Conservation (phyloP, 2,888 invertebrate genomes). For the Xiphydria camelus region DNA sequence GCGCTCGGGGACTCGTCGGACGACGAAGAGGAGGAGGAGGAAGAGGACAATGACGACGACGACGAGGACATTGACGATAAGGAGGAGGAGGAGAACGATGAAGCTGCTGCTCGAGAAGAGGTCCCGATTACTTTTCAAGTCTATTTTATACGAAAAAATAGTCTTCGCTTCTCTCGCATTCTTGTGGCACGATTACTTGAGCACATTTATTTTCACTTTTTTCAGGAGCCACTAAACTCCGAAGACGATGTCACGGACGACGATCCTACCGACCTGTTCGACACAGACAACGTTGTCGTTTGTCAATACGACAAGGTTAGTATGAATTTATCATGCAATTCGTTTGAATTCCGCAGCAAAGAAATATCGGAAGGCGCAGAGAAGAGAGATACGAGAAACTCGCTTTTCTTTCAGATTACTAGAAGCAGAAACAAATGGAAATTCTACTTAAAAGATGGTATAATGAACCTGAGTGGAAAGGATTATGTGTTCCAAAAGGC, state of each 20-base stretch:
- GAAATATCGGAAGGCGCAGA: no score
- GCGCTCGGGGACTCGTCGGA: conserved; percentile 70
- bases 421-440: conserved; percentile 99
- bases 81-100: conserved; percentile 58
- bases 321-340: conserved; percentile 5
- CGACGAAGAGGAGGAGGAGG: conserved; percentile 79
- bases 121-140: conserved; percentile 26
- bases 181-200: neutral
- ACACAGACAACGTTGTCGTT: conserved; percentile 98
- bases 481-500: conserved; percentile 99
- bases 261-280: conserved; percentile 92
- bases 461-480: conserved; percentile 97
- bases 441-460: conserved; percentile 93
- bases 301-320: conserved; percentile 98
- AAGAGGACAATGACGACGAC: conserved; percentile 59
- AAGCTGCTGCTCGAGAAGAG: conserved; percentile 53
- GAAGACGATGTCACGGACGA: conserved; percentile 98
- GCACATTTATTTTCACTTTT: conserved; percentile 12
- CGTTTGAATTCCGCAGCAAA: no score
- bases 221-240: conserved; percentile 90
- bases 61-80: conserved; percentile 60
- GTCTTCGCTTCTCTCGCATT: neutral
- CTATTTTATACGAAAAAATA: neutral
- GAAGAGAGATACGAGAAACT: neutral
- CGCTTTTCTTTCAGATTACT: conserved; percentile 72